Evolutionary conservation across 2,888 invertebrate genomes (phyloP).

Genomic region (Diarsia brunnea): DNA sequence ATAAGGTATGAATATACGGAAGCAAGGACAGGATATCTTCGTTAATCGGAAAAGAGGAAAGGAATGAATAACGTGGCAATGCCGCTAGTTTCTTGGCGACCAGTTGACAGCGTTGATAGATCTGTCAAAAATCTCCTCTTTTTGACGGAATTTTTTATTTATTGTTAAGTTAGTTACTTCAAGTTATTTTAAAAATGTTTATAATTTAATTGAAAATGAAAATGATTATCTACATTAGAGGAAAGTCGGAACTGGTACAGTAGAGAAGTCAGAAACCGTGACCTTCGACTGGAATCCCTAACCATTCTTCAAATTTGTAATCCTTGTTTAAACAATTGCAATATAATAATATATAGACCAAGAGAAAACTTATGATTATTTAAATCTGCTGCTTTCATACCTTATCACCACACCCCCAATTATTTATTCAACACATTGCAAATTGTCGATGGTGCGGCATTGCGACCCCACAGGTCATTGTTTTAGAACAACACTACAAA

Average conservation of each 20-base stretch:
- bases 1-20: neutral
- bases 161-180: too few relatives aligned
- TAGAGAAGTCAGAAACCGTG: neutral
- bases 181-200: too few relatives aligned
- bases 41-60: neutral
- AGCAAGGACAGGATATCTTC: neutral
- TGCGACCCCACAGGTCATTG: conserved; percentile 68
- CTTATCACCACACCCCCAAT: conserved; percentile 74
- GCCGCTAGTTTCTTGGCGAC: too few relatives aligned
- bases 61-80: too few relatives aligned
- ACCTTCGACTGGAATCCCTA: neutral
- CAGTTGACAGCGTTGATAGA: too few relatives aligned
- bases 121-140: too few relatives aligned
- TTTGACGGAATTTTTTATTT: too few relatives aligned
- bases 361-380: neutral
- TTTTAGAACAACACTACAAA: conserved; percentile 71
- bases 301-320: neutral
- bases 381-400: conserved; percentile 38
- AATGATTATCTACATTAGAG: too few relatives aligned
- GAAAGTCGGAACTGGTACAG: neutral
- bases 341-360: neutral
- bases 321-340: neutral
- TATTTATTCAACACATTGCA: conserved; percentile 82
- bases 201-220: too few relatives aligned
- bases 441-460: conserved; percentile 74